Base-by-base conservation (phyloP, 2,113 vertebrate species). In the Haemorhous mexicanus region DNA sequence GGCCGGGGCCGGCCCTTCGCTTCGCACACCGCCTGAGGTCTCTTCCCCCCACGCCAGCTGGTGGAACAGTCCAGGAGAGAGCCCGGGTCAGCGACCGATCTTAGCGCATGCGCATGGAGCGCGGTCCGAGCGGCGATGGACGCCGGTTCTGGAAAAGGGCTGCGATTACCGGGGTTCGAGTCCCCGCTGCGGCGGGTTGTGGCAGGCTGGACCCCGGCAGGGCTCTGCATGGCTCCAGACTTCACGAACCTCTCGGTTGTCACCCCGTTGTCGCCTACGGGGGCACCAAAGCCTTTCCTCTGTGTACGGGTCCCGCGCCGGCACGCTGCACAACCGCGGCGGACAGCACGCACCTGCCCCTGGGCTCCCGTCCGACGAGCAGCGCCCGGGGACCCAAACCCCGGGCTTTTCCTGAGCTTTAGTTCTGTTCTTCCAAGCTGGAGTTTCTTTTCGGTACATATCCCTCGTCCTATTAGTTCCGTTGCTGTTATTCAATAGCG, bases 131-230 rank as follows among this genome's bases (percentile, higher is more conserved):
- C 3, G 1, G 47, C 2, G 5, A 1, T 5, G 6, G 3, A 18
- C 3, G 6, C 2, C 0, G 0, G 30, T 2, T 19, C 4, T 1
- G 9, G 8, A 16, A 27, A 0, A 10, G 4, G 6, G 39, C 1
- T 6, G 3, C 0, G 2, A 2, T 4, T 8, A 0, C 2, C 0
- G 0, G 4, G 39, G 72, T 84, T 76, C 76, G 72, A 76, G 18
- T 50, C 37, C 41, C 8, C 4, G 7, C 89, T 46, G 13, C 90
- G 37, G 10, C 33, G 53, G 20, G 4, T 92, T 56, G 12, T 84
- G 94, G 33, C 96, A n/a, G 30, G 20, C 47, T 28, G 37, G 21
- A 5, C 9, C 2, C 8, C 7, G 26, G 12, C 26, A 37, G 12
- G 9, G 37, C 6, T 23, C 26, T 13, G 27, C 32, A 0, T 2